These are phyloP conservation scores for Abscondita cerata DNA, from an alignment of 2,888 invertebrate genomes.

Conservation along the genomic window DNA sequence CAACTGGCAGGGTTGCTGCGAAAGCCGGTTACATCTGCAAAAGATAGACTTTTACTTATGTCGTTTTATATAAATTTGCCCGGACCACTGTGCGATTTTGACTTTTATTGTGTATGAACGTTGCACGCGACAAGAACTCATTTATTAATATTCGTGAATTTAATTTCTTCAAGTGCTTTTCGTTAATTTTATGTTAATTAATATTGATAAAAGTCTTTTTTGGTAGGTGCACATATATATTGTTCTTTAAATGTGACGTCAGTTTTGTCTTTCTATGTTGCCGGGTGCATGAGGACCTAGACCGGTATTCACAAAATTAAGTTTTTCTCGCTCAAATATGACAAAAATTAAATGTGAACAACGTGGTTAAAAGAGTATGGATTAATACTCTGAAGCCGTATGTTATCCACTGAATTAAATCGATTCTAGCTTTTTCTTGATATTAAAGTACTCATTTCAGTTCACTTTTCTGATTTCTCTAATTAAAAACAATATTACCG, in stretches of 20 bases:
- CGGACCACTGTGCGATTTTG: conserved; percentile 10
- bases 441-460: conserved; percentile 20
- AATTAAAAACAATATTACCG: too few species aligned
- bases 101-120: background rate
- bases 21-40: conserved; percentile 49
- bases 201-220: conserved; percentile 25
- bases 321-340: too few species aligned
- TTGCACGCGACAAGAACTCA: background rate
- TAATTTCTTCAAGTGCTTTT: background rate
- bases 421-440: conserved; percentile 30
- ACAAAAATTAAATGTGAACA: too few species aligned
- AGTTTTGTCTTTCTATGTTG: background rate
- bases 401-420: conserved; percentile 29
- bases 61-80: conserved; percentile 25
- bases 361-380: conserved; percentile 25
- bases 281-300: too few species aligned
- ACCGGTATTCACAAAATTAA: too few species aligned
- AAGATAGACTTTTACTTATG: conserved; percentile 37
- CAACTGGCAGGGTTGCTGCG: conserved; percentile 54
- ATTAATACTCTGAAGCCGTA: conserved; percentile 29
- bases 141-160: background rate
- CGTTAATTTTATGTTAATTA: conserved; percentile 32
- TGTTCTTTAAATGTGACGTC: background rate
- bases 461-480: too few species aligned
- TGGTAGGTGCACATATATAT: conserved; percentile 16